These are phyloP conservation scores for Paraescarpia echinospica DNA, from an alignment of 1,140 invertebrate genomes.

Conservation along the genomic window DNA sequence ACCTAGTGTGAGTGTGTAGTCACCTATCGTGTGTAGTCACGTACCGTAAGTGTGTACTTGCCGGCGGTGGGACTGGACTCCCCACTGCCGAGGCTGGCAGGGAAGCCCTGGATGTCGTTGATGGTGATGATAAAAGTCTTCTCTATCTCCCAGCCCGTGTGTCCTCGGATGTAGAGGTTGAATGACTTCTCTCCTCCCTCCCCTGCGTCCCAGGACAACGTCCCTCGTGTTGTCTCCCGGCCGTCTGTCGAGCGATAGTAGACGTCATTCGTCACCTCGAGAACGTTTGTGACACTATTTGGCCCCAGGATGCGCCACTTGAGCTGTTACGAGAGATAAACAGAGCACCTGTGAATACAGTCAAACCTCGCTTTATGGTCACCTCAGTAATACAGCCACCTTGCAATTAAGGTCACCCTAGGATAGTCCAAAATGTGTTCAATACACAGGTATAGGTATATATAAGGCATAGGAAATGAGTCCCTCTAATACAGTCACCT, in stretches of 20 bases:
- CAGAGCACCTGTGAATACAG: not conserved
- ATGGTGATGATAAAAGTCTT: slow-evolving; percentile 49
- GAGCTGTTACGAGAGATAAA: slow-evolving; percentile 34
- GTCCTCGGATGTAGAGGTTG: slow-evolving; percentile 44
- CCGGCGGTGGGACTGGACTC: slow-evolving; percentile 42
- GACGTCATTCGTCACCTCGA: slow-evolving; percentile 48
- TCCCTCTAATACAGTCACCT: too few species aligned
- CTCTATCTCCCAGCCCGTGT: slow-evolving; percentile 49
- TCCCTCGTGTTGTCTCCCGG: slow-evolving; percentile 41
- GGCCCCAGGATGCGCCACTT: slow-evolving; percentile 53
- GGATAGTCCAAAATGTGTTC: too few species aligned
- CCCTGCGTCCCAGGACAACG: slow-evolving; percentile 41
- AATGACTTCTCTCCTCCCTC: slow-evolving; percentile 44
- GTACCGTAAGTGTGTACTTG: slow-evolving; percentile 44
- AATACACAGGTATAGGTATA: too few species aligned
- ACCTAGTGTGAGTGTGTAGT: too few species aligned
- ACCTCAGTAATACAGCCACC: too few species aligned
- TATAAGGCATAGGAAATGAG: too few species aligned
- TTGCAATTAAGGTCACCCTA: too few species aligned
- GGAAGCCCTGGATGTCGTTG: slow-evolving; percentile 37
- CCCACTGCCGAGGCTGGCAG: slow-evolving; percentile 39
- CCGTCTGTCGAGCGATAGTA: slow-evolving; percentile 29
- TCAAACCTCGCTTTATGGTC: too few species aligned
- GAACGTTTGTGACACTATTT: slow-evolving; percentile 41
- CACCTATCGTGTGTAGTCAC: slow-evolving; percentile 13